Evolutionary conservation across 2,113 vertebrate genomes (phyloP).

Genomic region (Xyrauchen texanus): DNA sequence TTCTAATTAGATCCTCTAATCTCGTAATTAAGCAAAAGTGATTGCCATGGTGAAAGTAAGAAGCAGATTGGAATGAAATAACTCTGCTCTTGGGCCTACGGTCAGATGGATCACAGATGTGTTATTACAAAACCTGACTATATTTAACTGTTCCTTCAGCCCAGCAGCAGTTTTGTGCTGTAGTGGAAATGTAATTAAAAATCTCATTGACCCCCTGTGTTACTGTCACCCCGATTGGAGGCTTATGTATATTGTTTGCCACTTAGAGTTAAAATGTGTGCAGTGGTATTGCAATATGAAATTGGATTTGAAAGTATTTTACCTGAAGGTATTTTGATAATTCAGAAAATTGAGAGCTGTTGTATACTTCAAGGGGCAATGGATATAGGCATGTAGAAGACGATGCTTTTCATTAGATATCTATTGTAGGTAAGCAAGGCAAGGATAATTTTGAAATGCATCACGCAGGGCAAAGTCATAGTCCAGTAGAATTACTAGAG

Average conservation of each 20-base stretch:
- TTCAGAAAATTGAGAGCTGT: slow-evolving; percentile 20
- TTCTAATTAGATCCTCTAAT: slow-evolving; percentile 79
- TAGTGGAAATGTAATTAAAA: slow-evolving; percentile 74
- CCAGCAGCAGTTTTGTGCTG: slow-evolving; percentile 55
- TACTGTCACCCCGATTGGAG: slow-evolving; percentile 61
- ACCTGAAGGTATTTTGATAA: slow-evolving; percentile 19
- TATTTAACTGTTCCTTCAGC: slow-evolving; percentile 67
- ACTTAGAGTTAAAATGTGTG: slow-evolving; percentile 35
- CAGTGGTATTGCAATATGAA: not conserved
- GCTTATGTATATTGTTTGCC: slow-evolving; percentile 45
- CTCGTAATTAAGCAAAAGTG: slow-evolving; percentile 76
- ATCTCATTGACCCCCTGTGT: slow-evolving; percentile 72
- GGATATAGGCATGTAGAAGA: slow-evolving; percentile 20
- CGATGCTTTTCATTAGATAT: not conserved
- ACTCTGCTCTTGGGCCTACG: slow-evolving; percentile 50
- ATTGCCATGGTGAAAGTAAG: slow-evolving; percentile 62
- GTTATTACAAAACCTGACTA: slow-evolving; percentile 57
- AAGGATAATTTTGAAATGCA: not conserved
- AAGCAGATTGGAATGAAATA: slow-evolving; percentile 62
- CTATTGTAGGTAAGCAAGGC: not conserved
- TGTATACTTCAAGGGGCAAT: slow-evolving; percentile 23
- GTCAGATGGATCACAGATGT: slow-evolving; percentile 66
- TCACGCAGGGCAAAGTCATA: not conserved
- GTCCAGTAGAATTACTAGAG: not conserved
- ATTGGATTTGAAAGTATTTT: slow-evolving; percentile 31